Evolutionary conservation across 53 echinoderm and acorn worm species (phyloP).

Genomic region (Mesocentrotus franciscanus): DNA sequence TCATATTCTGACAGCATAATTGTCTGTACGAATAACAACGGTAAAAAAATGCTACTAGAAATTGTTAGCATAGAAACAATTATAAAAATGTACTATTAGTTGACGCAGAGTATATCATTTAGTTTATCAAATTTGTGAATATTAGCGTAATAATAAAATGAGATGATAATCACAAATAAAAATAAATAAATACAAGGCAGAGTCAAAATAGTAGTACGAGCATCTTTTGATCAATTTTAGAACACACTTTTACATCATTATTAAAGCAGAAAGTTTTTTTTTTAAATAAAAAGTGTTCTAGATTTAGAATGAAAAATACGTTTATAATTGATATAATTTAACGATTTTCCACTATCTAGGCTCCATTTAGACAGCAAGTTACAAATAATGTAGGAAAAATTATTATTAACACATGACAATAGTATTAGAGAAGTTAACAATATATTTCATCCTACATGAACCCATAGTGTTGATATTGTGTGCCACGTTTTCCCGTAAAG

Average conservation of each 20-base stretch:
- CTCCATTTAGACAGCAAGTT: too few species aligned
- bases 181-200: not conserved
- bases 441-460: too few species aligned
- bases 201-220: not conserved
- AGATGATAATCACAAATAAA: not conserved
- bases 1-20: slow-evolving; percentile 23
- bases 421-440: too few species aligned
- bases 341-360: too few species aligned
- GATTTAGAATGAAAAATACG: not conserved
- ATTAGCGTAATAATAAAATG: not conserved
- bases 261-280: not conserved
- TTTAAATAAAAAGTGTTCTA: not conserved
- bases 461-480: too few species aligned
- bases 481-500: too few species aligned
- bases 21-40: not conserved
- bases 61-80: not conserved
- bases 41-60: not conserved
- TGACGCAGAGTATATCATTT: not conserved
- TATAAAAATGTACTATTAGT: not conserved
- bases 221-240: not conserved
- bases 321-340: not conserved
- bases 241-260: not conserved
- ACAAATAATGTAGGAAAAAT: too few species aligned
- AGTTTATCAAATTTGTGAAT: not conserved
- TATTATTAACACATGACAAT: too few species aligned